Evolutionary conservation across 1,140 invertebrate genomes (phyloP).

Genomic region (Drosophila miranda): DNA sequence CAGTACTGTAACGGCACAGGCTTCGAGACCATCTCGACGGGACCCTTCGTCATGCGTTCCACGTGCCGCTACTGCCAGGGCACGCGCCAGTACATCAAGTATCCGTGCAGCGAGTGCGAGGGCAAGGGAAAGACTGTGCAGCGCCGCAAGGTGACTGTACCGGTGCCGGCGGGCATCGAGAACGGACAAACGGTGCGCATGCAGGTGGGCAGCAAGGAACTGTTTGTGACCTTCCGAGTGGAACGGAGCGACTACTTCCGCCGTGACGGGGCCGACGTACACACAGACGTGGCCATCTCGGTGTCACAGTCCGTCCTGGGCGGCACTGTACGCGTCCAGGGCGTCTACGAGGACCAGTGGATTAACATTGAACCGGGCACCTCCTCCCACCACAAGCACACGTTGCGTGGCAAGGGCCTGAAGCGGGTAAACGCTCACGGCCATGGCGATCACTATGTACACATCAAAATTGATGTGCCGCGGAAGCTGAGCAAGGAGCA

Average conservation of each 20-base stretch:
- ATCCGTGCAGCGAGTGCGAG: conserved; percentile 95
- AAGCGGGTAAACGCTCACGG: conserved; percentile 95
- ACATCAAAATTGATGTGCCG: conserved; percentile 93
- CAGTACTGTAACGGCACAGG: conserved; percentile 98
- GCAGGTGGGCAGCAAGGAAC: conserved; percentile 93
- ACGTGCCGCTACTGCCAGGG: conserved; percentile 98
- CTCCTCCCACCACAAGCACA: conserved; percentile 93
- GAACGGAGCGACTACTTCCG: conserved; percentile 95
- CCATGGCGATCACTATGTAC: conserved; percentile 98
- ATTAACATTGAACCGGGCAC: conserved; percentile 95
- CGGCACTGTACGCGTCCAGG: conserved; percentile 94
- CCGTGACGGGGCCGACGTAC: conserved; percentile 96
- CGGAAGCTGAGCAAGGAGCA: conserved; percentile 91
- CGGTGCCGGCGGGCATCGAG: conserved; percentile 98
- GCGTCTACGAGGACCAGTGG: conserved; percentile 96
- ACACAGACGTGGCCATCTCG: conserved; percentile 93
- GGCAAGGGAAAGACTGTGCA: conserved; percentile 96
- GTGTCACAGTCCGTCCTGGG: conserved; percentile 96
- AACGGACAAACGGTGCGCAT: conserved; percentile 98
- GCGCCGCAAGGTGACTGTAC: conserved; percentile 94
- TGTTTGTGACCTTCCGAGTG: conserved; percentile 95
- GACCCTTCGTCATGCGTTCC: conserved; percentile 98
- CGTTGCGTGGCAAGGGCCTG: conserved; percentile 95
- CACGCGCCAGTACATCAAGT: conserved; percentile 92
- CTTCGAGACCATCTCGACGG: conserved; percentile 94